Conservation (phyloP, 2,113 vertebrate species). For the Mirza zaza region DNA sequence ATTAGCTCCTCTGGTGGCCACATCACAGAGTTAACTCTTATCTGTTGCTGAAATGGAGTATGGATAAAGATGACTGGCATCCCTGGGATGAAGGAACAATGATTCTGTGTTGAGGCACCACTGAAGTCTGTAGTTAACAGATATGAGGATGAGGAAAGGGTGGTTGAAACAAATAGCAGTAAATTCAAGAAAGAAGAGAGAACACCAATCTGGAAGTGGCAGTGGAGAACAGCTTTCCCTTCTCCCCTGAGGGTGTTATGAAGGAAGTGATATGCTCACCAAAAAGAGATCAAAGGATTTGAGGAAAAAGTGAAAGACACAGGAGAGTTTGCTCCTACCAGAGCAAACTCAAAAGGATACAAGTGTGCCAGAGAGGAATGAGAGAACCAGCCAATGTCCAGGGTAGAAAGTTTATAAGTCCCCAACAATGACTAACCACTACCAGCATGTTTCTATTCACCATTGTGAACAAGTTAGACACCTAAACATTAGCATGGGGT, state of each 20-base stretch:
- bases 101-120: neutral
- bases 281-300: conserved; percentile 18
- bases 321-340: neutral
- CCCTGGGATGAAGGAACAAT: neutral
- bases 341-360: neutral
- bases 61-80: neutral
- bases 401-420: neutral
- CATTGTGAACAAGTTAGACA: neutral
- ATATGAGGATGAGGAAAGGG: neutral
- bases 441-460: neutral
- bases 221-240: neutral
- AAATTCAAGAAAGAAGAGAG: neutral
- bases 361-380: neutral
- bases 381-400: neutral
- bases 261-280: neutral
- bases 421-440: neutral
- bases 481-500: neutral
- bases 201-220: neutral
- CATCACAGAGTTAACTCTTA: neutral
- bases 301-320: neutral
- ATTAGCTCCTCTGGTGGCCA: neutral
- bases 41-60: neutral
- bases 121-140: neutral
- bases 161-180: neutral
- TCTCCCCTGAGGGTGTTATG: neutral